Evolutionary conservation across 2,888 invertebrate species (phyloP), one percentile per base, ranked within the genome.

Genomic region (Lochmaea crataegi): DNA sequence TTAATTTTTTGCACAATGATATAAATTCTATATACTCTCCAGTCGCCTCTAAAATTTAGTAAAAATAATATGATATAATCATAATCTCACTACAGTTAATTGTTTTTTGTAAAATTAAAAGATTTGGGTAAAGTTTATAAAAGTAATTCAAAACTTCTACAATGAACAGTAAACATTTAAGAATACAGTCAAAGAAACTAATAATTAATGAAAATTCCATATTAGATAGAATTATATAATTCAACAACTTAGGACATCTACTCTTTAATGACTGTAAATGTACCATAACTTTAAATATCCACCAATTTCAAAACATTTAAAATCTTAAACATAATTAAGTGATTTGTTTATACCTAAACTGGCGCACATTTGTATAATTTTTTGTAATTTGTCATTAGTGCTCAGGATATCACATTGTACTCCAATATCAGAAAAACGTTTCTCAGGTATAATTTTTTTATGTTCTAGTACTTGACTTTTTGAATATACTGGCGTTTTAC

Each of bases 321-420:
- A 9, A 53, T 2, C 12, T n/a, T 16, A 14, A 53, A 53, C n/a
- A 18, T 12, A 53, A 18, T 16, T 18, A 11, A n/a, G 14, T 5
- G 26, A 14, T 18, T 5, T 10, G 63, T 42, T 42, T 32, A 57
- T 41, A 32, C 65, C 53, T 45, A 70, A 48, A 7, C 45, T 26
- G 2, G 65, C 22, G 41, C 71, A 72, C 12, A 53, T 22, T 38
- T 61, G 18, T 14, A 72, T 63, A 14, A 72, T n/a, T 4, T 9
- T 32, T 9, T 53, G 10, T 38, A 66, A 42, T 16, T 41, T 11
- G 14, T 63, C 63, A 7, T 61, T 26, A 14, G 16, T 26, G 12
- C 41, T 42, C n/a, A 66, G 3, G 22, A 63, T 56, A 16, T 72
- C 71, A 56, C 71, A 72, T 63, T 72, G 71, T 16, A 67, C 42